Evolutionary conservation across 2,888 invertebrate genomes (phyloP), one percentile per base, ranked within the genome.

Genomic region (Protula sp.): DNA sequence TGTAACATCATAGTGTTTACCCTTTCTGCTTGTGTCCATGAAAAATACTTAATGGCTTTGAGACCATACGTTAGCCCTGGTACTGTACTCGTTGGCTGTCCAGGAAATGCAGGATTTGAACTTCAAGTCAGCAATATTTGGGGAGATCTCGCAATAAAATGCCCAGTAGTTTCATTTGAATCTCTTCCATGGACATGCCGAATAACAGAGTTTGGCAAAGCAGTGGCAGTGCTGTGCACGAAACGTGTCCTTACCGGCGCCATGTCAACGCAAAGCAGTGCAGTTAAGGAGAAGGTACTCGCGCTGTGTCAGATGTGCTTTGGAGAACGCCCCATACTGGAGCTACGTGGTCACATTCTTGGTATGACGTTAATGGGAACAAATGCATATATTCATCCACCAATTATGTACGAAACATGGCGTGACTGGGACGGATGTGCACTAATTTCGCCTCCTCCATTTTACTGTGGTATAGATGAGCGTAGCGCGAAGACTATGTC

Each of bases 81-180:
- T 48, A 67, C 70, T 1, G 63, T 69, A 14, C 64, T 74, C 3
- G 66, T 72, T 19, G 74, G 74, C 1, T 60, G 71, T 59, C 73
- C 74, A 1, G 73, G 74, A n/a, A 71, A 72, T 54, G 70, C 74
- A 4, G 73, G 74, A 3, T 74, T 74, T 57, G 72, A 72, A 57
- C 72, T 72, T 55, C 71, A 70, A 54, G 50, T 30, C 26, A 64
- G 67, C 4, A 61, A 64, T 47, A 62, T 65, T 19, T 55, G 72
- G 4, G 68, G 66, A n/a, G 65, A 62, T 14, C 57, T 61, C 14
- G 67, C 64, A 19, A 58, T 57, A 2, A 29, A 60, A 2, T 70
- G 70, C 54, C 66, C 69, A 3, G 57, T 74, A 2, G 62, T 71
- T 14, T 67, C 68, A 24, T 61, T 69, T 27, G 74, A 72, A 55